Percentiles rank a stretch among this genome's conserved stretches.
Evolutionary conservation across 2,113 vertebrate genomes (phyloP).

Genomic region (Kobus ellipsiprymnus): DNA sequence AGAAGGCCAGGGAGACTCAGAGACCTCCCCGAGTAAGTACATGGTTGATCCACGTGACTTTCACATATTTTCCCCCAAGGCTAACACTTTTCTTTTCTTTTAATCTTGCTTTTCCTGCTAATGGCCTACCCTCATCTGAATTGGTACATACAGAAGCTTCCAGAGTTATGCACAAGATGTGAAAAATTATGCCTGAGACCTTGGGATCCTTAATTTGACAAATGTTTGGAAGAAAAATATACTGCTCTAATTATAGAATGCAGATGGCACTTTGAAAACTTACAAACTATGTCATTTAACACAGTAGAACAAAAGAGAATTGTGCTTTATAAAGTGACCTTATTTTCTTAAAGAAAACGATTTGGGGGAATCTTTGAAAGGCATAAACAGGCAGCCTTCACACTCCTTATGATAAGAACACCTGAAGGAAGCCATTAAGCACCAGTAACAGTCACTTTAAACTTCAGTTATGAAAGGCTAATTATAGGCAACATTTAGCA

Average conservation of each 20-base stretch:
- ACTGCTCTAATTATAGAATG: slow-evolving; percentile 73
- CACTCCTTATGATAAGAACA: neutral
- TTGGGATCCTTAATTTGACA: slow-evolving; percentile 67
- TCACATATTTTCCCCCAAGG: neutral
- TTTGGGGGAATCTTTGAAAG: neutral
- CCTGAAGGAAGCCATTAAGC: neutral
- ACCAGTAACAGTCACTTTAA: neutral
- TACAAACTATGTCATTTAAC: slow-evolving; percentile 52
- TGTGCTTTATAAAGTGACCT: slow-evolving; percentile 10
- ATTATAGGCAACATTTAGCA: slow-evolving; percentile 16
- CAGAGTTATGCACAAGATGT: neutral
- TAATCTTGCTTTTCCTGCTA: neutral
- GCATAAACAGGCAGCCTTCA: neutral
- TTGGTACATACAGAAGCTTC: slow-evolving; percentile 29
- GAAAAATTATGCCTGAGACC: slow-evolving; percentile 48
- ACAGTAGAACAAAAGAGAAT: neutral
- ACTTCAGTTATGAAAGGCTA: slow-evolving; percentile 37
- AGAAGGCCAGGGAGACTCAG: neutral
- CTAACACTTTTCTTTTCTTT: neutral
- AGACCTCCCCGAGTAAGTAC: neutral
- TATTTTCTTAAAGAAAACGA: slow-evolving; percentile 28
- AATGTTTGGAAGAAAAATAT: slow-evolving; percentile 63
- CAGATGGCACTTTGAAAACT: slow-evolving; percentile 72
- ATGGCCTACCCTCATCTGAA: slow-evolving; percentile 27
- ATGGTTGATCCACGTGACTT: neutral